These are phyloP conservation scores for Thomomys bottae DNA, from an alignment of 2,113 vertebrate species.

Conservation along the genomic window DNA sequence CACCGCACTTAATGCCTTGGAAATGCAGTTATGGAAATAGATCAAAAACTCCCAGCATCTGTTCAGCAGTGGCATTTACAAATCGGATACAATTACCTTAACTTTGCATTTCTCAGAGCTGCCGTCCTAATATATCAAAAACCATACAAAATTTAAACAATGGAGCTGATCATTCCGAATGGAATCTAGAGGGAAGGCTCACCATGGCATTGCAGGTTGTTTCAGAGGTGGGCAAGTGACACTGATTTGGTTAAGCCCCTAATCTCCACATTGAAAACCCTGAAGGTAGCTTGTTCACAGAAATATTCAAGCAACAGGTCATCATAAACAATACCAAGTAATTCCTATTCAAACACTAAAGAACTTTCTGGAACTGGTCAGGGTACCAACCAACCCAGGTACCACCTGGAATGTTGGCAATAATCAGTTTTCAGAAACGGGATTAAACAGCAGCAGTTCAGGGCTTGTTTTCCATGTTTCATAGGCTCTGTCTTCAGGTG, in stretches of 20 bases:
- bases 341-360: not conserved
- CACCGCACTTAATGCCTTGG: conserved; percentile 42
- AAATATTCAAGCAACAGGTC: not conserved
- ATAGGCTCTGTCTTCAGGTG: not conserved
- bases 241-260: not conserved
- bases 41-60: conserved; percentile 30
- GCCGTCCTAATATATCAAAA: conserved; percentile 27
- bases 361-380: not conserved
- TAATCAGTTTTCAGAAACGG: not conserved
- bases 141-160: conserved; percentile 42
- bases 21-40: conserved; percentile 57
- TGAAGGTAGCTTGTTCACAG: not conserved
- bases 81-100: conserved; percentile 47
- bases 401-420: not conserved
- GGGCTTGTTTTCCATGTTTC: no score
- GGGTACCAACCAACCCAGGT: not conserved
- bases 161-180: conserved; percentile 40
- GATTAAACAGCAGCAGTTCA: not conserved
- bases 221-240: not conserved
- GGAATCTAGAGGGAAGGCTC: not conserved
- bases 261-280: not conserved
- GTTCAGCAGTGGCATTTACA: conserved; percentile 44
- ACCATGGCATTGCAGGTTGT: not conserved
- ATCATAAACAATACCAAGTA: not conserved
- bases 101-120: not conserved